These are phyloP conservation scores for Hylaeus anthracinus DNA, from an alignment of 1,140 invertebrate species.

Conservation along the genomic window DNA sequence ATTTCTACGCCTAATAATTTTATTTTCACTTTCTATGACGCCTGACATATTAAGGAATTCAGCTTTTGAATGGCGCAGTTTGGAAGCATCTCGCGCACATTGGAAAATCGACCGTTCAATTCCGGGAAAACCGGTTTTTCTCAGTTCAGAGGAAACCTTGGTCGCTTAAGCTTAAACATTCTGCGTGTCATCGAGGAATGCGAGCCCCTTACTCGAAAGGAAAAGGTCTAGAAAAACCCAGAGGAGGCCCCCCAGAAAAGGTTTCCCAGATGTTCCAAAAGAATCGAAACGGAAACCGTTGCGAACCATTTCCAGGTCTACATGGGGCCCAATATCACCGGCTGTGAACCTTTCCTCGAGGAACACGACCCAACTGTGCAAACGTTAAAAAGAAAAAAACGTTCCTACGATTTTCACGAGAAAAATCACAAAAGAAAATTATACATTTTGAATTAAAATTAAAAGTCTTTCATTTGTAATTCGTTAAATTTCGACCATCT, in stretches of 20 bases:
- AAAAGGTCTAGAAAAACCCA: not conserved
- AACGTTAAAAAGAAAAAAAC: no score
- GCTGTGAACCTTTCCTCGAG: not conserved
- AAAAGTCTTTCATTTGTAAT: no score
- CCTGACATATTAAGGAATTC: not conserved
- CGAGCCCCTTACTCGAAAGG: not conserved
- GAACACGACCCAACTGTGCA: not conserved
- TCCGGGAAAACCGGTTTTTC: conserved; percentile 36
- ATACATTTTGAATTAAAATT: no score
- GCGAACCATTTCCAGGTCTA: not conserved
- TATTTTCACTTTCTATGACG: not conserved
- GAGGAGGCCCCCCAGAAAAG: not conserved
- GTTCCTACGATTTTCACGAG: no score
- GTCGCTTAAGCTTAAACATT: conserved; percentile 3
- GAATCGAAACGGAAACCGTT: not conserved
- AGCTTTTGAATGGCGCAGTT: not conserved
- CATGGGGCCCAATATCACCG: no score
- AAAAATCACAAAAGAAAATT: no score
- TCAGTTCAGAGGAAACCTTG: not conserved
- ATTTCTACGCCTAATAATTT: no score
- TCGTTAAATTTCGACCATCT: no score
- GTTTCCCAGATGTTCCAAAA: not conserved
- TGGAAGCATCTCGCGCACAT: not conserved
- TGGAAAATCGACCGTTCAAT: conserved; percentile 32
- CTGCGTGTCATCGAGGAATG: conserved; percentile 38